phyloP scores from a whole-genome alignment of 2,797 vertebrate species.

The Distichodus sexfasciatus region DNA sequence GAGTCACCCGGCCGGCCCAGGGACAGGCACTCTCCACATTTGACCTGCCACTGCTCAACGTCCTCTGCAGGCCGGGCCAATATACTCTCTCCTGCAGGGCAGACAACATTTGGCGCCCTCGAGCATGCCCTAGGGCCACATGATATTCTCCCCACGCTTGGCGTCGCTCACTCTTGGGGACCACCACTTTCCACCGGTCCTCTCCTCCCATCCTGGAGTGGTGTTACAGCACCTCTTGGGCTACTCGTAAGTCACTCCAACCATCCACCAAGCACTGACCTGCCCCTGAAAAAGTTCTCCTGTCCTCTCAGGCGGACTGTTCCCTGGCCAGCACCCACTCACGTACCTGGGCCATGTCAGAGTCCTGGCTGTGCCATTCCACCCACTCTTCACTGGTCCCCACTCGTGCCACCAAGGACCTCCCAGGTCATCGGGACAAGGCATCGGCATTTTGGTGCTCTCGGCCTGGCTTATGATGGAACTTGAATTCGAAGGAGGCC shows the following conservation, averaged over 20 bases:
- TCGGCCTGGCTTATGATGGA: background rate
- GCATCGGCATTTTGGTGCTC: too few species aligned
- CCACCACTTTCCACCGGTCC: background rate
- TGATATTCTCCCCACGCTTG: background rate
- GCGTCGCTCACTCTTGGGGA: background rate
- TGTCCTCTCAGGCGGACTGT: background rate
- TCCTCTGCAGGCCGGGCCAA: background rate
- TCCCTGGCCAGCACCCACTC: background rate
- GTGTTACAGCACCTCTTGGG: background rate
- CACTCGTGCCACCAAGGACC: too few species aligned
- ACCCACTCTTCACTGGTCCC: too few species aligned
- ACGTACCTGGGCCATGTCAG: background rate
- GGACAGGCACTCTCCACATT: background rate
- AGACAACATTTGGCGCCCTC: background rate
- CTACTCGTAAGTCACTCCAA: background rate
- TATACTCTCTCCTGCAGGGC: background rate
- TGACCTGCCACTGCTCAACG: background rate
- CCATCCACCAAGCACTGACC: background rate
- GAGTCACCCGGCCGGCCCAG: background rate
- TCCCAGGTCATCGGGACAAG: too few species aligned
- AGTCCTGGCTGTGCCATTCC: too few species aligned
- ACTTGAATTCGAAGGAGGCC: background rate
- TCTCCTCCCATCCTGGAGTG: background rate
- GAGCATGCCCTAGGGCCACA: background rate
- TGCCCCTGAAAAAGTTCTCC: background rate